Conservation (phyloP, 2,113 vertebrate species). For the Crocuta crocuta region DNA sequence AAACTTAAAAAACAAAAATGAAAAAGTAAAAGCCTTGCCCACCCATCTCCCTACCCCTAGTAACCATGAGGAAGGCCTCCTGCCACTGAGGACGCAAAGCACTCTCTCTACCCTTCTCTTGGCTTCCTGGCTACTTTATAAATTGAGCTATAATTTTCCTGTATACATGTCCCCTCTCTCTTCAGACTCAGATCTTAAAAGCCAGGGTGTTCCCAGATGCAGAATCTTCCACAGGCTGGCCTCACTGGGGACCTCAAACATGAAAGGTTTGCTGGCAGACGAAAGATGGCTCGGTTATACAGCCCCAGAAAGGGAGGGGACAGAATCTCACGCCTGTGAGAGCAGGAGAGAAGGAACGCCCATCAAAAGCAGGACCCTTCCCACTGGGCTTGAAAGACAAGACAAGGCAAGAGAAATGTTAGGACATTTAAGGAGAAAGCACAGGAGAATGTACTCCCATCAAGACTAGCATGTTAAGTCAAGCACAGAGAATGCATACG, state of each 20-base stretch:
- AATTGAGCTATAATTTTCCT: not conserved
- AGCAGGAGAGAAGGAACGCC: not conserved
- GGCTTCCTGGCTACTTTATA: not conserved
- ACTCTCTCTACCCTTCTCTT: not conserved
- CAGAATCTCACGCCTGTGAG: not conserved
- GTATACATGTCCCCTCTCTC: not conserved
- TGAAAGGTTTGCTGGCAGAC: not conserved
- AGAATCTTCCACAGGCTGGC: not conserved
- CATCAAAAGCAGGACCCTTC: not conserved
- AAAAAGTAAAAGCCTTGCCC: not conserved
- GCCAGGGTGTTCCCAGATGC: not conserved
- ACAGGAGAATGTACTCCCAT: not conserved
- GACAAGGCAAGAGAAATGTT: not conserved
- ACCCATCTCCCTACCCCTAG: not conserved
- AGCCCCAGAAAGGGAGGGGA: not conserved
- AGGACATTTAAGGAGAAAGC: not conserved
- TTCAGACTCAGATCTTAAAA: not conserved
- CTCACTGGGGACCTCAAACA: not conserved
- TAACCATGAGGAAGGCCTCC: not conserved
- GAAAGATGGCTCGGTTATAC: not conserved
- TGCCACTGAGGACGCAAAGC: not conserved
- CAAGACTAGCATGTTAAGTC: not conserved
- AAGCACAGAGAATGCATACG: not conserved
- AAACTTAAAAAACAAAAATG: too few relatives aligned
- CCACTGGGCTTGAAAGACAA: not conserved